phyloP scores from a whole-genome alignment of 2,888 invertebrate species.

The Standfussiana lucernea region DNA sequence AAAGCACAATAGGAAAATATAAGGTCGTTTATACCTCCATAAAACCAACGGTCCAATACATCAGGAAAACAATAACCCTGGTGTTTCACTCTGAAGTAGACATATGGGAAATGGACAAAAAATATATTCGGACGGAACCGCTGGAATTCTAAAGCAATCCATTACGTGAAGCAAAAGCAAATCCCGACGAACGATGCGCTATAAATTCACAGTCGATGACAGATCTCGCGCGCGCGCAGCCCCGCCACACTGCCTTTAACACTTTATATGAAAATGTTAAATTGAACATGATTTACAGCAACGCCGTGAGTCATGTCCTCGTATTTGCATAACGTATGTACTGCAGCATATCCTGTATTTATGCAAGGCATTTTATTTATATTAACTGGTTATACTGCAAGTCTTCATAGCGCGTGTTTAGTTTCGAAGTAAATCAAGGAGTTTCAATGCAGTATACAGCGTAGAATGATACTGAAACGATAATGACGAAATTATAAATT shows the following conservation, averaged over 20 bases:
- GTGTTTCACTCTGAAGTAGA: slow-evolving; percentile 68
- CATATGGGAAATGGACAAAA: slow-evolving; percentile 70
- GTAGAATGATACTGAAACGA: slow-evolving; percentile 16
- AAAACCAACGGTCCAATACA: slow-evolving; percentile 60
- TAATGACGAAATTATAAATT: slow-evolving; percentile 26
- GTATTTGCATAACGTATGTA: slow-evolving; percentile 63
- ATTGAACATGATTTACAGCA: slow-evolving; percentile 75
- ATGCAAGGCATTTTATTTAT: slow-evolving; percentile 33
- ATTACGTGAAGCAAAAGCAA: slow-evolving; percentile 74
- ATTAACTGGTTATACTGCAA: background rate
- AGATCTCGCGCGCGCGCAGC: slow-evolving; percentile 74
- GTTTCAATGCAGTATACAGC: background rate
- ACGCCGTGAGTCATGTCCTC: slow-evolving; percentile 63
- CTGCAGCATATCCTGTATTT: slow-evolving; percentile 32
- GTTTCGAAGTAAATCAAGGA: background rate
- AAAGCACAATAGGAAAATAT: slow-evolving; percentile 51
- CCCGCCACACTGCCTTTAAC: slow-evolving; percentile 73
- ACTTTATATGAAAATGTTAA: slow-evolving; percentile 77
- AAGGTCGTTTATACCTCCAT: slow-evolving; percentile 59
- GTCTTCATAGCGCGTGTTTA: background rate
- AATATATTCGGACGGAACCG: slow-evolving; percentile 65
- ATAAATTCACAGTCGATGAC: slow-evolving; percentile 79
- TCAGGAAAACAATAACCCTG: slow-evolving; percentile 67
- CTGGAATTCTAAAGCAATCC: slow-evolving; percentile 75
- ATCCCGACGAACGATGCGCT: slow-evolving; percentile 76